phyloP scores from a whole-genome alignment of 2,113 vertebrate species.

The Hassar affinis region DNA sequence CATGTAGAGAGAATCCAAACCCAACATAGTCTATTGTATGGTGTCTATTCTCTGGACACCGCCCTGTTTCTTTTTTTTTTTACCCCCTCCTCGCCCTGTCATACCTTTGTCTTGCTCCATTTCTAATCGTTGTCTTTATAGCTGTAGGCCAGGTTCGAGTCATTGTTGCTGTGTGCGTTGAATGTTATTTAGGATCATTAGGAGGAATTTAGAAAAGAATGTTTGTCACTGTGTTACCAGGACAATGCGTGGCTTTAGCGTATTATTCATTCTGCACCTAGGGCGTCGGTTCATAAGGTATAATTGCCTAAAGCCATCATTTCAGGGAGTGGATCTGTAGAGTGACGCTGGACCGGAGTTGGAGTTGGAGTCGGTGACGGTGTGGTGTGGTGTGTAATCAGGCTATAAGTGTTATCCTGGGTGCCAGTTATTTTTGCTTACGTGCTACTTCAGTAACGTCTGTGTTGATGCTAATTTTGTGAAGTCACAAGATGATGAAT shows the following conservation, averaged over 20 bases:
- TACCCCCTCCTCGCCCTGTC: conserved; percentile 20
- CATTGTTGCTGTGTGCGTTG: conserved; percentile 54
- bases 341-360: conserved; percentile 37
- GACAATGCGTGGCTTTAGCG: not conserved
- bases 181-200: conserved; percentile 52
- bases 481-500: not conserved
- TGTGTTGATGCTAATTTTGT: not conserved
- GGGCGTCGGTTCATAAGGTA: conserved; percentile 63
- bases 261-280: conserved; percentile 46
- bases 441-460: not conserved
- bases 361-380: not conserved
- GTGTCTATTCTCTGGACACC: conserved; percentile 42
- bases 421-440: not conserved
- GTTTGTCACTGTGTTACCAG: conserved; percentile 56
- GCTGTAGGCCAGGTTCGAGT: conserved; percentile 57
- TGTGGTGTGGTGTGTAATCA: not conserved
- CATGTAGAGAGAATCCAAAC: conserved; percentile 27
- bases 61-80: conserved; percentile 41
- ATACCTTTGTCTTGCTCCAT: conserved; percentile 45
- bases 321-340: conserved; percentile 40
- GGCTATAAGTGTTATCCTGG: not conserved
- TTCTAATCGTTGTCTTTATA: conserved; percentile 58
- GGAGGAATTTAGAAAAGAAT: conserved; percentile 54
- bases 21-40: conserved; percentile 13
- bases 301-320: conserved; percentile 33